phyloP scores from a whole-genome alignment of 2,113 vertebrate genomes.

The Mustela nigripes region DNA sequence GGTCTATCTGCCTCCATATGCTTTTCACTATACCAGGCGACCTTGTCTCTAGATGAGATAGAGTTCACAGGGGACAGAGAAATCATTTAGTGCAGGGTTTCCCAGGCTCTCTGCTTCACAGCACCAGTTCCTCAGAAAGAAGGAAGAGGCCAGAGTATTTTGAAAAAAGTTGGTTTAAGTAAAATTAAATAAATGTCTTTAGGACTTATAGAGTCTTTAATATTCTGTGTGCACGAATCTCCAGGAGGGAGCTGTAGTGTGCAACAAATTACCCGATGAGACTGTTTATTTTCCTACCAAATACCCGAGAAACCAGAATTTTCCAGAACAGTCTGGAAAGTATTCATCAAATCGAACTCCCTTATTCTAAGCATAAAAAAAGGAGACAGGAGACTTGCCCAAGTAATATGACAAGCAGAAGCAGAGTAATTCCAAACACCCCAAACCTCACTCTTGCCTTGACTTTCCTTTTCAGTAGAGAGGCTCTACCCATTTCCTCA shows the following conservation, averaged over 20 bases:
- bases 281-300: background rate
- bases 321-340: background rate
- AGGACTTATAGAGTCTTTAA: background rate
- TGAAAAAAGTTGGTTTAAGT: slow-evolving; percentile 19
- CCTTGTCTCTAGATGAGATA: background rate
- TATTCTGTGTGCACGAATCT: background rate
- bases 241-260: background rate
- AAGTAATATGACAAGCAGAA: background rate
- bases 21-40: background rate
- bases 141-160: background rate
- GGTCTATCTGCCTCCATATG: background rate
- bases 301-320: background rate
- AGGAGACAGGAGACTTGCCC: background rate
- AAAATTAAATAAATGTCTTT: background rate
- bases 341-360: background rate
- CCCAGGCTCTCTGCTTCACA: background rate
- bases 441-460: background rate
- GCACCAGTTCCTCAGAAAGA: background rate
- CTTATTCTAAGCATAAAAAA: slow-evolving; percentile 19
- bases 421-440: background rate
- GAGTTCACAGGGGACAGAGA: background rate
- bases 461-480: background rate
- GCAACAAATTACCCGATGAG: background rate
- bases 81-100: background rate
- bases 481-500: background rate